Evolutionary conservation across 2,113 vertebrate species (phyloP).

Genomic region (Scartelaos histophorus): DNA sequence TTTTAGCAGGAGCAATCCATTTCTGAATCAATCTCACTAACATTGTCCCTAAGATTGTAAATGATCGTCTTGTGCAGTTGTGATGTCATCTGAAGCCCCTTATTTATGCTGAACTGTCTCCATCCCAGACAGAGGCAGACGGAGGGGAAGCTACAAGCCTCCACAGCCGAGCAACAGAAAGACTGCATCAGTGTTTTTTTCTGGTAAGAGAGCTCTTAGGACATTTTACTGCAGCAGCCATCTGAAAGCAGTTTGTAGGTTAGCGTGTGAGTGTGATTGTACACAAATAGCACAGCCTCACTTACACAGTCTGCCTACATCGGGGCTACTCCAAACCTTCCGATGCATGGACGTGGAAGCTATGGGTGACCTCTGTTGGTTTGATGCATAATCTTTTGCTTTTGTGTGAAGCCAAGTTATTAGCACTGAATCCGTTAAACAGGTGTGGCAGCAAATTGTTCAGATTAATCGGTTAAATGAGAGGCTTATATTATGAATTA

Average conservation of each 20-base stretch:
- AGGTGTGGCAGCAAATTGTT: conserved; percentile 57
- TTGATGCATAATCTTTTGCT: neutral
- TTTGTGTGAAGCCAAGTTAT: neutral
- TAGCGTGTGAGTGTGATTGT: conserved; percentile 15
- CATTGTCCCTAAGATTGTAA: conserved; percentile 17
- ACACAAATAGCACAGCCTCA: conserved; percentile 11
- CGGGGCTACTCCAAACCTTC: neutral
- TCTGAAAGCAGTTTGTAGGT: conserved; percentile 40
- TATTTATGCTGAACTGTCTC: conserved; percentile 42
- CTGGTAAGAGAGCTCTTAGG: conserved; percentile 45
- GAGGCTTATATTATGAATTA: neutral
- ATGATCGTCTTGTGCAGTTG: conserved; percentile 31
- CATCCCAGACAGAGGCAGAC: conserved; percentile 51
- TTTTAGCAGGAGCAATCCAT: neutral
- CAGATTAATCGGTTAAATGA: neutral
- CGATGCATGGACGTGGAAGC: conserved; percentile 9
- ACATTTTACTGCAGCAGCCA: conserved; percentile 33
- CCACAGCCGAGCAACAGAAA: conserved; percentile 31
- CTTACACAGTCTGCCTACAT: neutral
- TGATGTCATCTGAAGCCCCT: conserved; percentile 70
- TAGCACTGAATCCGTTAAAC: conserved; percentile 14
- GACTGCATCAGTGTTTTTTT: neutral
- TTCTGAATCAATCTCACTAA: neutral
- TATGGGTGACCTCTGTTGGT: neutral
- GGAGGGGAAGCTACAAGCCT: conserved; percentile 24